A percentile compares a stretch with the other conserved stretches of the same genome.
Conservation (phyloP, 1,140 invertebrate species). For the Psilanteris sp. region DNA sequence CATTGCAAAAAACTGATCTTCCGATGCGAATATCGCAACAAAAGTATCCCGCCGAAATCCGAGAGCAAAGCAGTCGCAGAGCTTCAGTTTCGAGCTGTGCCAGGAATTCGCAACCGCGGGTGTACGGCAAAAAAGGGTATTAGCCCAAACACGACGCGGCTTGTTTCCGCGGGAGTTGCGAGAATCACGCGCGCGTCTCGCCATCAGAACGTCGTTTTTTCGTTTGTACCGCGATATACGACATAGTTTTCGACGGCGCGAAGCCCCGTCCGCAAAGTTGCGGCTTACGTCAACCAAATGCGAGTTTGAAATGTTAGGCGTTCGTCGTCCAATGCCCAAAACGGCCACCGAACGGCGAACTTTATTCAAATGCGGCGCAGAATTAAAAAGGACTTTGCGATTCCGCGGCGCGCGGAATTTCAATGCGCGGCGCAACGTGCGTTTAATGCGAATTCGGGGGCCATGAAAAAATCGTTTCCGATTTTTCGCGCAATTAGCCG, state of each 20-base stretch:
- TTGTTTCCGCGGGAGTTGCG: conserved; percentile 38
- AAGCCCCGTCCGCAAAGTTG: conserved; percentile 70
- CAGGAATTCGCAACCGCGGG: conserved; percentile 26
- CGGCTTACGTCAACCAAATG: conserved; percentile 66
- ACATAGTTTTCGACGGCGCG: conserved; percentile 57
- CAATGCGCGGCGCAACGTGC: conserved; percentile 26
- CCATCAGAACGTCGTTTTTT: conserved; percentile 60
- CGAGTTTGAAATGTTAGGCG: conserved; percentile 73
- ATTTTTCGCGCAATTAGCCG: conserved; percentile 17
- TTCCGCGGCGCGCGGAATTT: conserved; percentile 30
- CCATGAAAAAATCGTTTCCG: conserved; percentile 33
- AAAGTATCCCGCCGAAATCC: no score
- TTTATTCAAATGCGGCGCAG: conserved; percentile 72
- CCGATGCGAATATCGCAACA: no score
- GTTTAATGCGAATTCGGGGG: conserved; percentile 34
- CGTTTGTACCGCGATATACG: conserved; percentile 47
- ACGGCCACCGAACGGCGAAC: conserved; percentile 65
- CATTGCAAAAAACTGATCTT: no score
- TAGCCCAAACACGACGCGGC: conserved; percentile 45
- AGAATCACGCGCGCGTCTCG: conserved; percentile 32
- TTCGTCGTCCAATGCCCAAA: conserved; percentile 57
- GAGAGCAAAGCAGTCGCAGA: conserved; percentile 32
- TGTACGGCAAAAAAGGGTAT: conserved; percentile 49
- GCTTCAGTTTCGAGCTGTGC: conserved; percentile 45
- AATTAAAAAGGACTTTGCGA: conserved; percentile 76